Percentiles rank a stretch among this genome's conserved stretches.
Conservation (phyloP, 2,113 vertebrate genomes). For the Zosterops pallidus region DNA sequence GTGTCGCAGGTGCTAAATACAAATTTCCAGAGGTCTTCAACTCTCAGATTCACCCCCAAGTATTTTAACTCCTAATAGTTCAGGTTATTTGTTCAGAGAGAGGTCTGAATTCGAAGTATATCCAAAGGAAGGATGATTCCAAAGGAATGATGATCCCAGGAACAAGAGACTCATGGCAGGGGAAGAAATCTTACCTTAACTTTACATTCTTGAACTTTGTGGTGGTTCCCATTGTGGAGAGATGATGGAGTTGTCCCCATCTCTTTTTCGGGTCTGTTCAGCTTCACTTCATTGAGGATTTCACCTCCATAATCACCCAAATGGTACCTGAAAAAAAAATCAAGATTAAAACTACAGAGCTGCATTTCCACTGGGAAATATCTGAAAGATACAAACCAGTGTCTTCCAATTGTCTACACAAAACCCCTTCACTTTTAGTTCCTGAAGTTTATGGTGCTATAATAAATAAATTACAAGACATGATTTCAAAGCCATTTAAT, state of each 20-base stretch:
- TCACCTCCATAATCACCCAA: constrained; percentile 91
- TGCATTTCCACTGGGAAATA: background rate
- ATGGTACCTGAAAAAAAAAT: constrained; percentile 79
- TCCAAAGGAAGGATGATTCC: background rate
- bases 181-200: constrained; percentile 77
- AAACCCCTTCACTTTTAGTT: background rate
- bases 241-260: constrained; percentile 74
- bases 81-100: background rate
- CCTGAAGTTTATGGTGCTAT: background rate
- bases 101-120: fast-evolving
- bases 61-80: fast-evolving
- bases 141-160: fast-evolving
- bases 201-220: constrained; percentile 86
- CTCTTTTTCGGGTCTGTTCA: constrained; percentile 85
- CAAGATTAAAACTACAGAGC: background rate
- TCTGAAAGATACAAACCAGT: background rate
- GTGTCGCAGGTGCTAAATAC: constrained; percentile 57
- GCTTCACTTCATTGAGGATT: constrained; percentile 86
- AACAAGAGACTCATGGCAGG: background rate
- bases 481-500: background rate
- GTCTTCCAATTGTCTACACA: background rate
- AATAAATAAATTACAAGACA: background rate
- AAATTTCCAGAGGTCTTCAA: background rate
- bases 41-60: background rate
- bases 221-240: constrained; percentile 85